Conservation (phyloP, 2,888 invertebrate genomes). For the Sipha maydis region DNA sequence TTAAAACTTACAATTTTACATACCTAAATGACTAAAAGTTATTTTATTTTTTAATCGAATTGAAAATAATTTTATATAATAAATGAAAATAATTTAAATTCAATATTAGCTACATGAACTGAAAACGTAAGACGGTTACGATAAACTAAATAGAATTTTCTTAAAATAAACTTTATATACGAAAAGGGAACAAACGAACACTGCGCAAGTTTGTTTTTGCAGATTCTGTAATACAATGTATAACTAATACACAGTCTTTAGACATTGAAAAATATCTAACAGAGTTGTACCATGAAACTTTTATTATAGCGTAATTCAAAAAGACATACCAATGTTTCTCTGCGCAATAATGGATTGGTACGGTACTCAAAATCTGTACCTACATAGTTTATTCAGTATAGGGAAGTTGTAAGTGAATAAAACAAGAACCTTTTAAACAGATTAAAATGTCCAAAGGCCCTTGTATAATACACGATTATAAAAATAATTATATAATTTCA, state of each 20-base stretch:
- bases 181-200: conserved; percentile 2
- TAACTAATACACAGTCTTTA: conserved; percentile 5
- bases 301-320: conserved; percentile 43
- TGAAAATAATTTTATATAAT: neutral
- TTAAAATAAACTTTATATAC: neutral
- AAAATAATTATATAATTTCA: neutral
- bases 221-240: neutral
- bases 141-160: conserved; percentile 12
- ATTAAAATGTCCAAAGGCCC: conserved; percentile 29
- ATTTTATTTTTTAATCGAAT: neutral
- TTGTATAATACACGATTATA: conserved; percentile 7
- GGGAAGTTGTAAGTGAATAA: neutral
- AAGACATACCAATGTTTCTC: conserved; percentile 44
- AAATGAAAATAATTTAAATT: conserved; percentile 3
- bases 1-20: conserved; percentile 16
- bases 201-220: neutral
- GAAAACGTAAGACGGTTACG: conserved; percentile 1
- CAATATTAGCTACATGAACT: neutral
- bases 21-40: neutral
- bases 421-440: conserved; percentile 23
- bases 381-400: conserved; percentile 15
- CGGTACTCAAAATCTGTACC: neutral
- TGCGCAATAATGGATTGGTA: conserved; percentile 20
- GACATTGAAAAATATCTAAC: conserved; percentile 33
- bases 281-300: neutral